These are phyloP conservation scores for Sinentomon sp. DNA, from an alignment of 2,888 invertebrate species.

Conservation along the genomic window DNA sequence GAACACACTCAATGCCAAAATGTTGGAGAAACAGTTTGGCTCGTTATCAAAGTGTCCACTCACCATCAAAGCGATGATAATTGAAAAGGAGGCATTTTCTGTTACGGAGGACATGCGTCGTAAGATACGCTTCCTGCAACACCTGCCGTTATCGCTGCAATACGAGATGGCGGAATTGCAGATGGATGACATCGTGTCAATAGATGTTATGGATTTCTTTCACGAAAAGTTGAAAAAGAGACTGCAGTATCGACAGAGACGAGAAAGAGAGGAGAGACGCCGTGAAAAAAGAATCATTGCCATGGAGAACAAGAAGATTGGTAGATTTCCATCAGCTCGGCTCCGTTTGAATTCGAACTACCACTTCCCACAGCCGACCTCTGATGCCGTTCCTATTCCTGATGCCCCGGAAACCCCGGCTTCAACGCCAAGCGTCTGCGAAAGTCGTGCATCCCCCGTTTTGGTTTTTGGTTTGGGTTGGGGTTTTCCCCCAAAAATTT, in stretches of 20 bases:
- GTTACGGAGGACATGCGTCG: slow-evolving; percentile 55
- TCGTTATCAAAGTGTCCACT: slow-evolving; percentile 46
- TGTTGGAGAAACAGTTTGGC: slow-evolving; percentile 64
- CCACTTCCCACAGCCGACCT: too few species aligned
- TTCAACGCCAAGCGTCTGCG: too few species aligned
- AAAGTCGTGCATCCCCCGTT: too few species aligned
- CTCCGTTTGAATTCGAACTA: too few species aligned
- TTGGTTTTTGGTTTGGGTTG: too few species aligned
- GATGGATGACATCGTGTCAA: slow-evolving; percentile 37
- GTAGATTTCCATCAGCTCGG: too few species aligned
- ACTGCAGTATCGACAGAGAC: slow-evolving; percentile 35
- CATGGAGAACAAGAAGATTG: too few species aligned
- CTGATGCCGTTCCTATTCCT: too few species aligned
- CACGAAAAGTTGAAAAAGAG: slow-evolving; percentile 44
- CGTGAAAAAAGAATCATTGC: slow-evolving; percentile 53
- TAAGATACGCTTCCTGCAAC: slow-evolving; percentile 44
- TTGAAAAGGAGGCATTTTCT: slow-evolving; percentile 64
- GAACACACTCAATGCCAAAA: slow-evolving; percentile 64
- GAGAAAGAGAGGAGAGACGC: slow-evolving; percentile 45
- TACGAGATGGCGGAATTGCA: slow-evolving; percentile 73
- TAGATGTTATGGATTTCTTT: slow-evolving; percentile 28
- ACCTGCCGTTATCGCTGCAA: slow-evolving; percentile 67
- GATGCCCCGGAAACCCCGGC: too few species aligned
- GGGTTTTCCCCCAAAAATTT: too few species aligned
- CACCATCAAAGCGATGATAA: slow-evolving; percentile 39